A percentile compares a stretch with the other conserved stretches of the same genome.
These are phyloP conservation scores for Craseonycteris thonglongyai DNA, from an alignment of 2,113 vertebrate genomes.

Conservation along the genomic window DNA sequence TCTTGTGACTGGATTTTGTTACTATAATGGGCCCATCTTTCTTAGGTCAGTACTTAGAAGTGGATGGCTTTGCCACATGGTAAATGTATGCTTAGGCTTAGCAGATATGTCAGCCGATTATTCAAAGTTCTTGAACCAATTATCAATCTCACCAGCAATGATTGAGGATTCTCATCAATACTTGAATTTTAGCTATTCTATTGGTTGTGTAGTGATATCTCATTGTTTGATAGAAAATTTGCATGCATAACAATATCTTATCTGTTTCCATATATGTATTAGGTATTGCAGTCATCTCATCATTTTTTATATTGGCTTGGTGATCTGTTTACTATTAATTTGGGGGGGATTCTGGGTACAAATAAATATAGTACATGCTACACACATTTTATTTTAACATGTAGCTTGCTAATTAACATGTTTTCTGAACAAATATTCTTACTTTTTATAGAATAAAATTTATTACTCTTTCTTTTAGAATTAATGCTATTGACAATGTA, in stretches of 20 bases:
- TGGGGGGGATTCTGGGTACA: too few species aligned
- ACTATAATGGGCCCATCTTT: not conserved
- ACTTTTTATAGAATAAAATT: not conserved
- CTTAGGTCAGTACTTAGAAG: not conserved
- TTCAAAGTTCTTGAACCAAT: not conserved
- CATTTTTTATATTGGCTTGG: not conserved
- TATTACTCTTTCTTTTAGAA: not conserved
- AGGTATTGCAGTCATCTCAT: not conserved
- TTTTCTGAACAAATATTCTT: not conserved
- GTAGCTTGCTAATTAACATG: not conserved
- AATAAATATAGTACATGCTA: too few species aligned
- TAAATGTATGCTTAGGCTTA: not conserved
- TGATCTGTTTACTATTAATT: not conserved
- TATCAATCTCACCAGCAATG: not conserved
- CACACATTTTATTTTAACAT: not conserved
- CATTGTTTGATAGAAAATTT: not conserved
- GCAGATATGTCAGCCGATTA: not conserved
- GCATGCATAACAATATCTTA: not conserved
- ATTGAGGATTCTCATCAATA: not conserved
- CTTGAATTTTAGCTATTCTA: not conserved
- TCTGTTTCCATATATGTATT: not conserved
- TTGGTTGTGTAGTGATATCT: not conserved
- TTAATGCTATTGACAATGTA: not conserved
- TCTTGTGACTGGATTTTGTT: not conserved
- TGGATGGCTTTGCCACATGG: not conserved